Evolutionary conservation across 2,113 vertebrate genomes (phyloP), one percentile per base, ranked within the genome.

Genomic region (Ciconia maguari): DNA sequence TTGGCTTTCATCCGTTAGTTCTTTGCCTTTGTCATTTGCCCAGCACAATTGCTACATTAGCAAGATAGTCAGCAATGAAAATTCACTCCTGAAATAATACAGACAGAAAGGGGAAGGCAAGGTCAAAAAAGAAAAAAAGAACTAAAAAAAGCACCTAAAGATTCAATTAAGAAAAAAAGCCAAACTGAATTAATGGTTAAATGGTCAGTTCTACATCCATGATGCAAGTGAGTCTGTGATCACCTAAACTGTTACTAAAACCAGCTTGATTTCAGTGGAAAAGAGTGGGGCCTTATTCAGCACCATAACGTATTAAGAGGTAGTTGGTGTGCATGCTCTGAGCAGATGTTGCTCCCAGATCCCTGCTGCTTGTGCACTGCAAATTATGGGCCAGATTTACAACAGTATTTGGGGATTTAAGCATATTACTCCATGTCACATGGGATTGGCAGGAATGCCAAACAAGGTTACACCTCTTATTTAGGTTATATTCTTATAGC

Each of bases 321-420:
- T 9, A 1, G 46, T 34, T n/a, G 52, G 13, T 36, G 64, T 4
- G 34, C 62, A 34, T 1, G 0, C 42, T 21, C 71, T 2, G 66
- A 93, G 85, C 95, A 96, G 95, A 86, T 93, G 88, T n/a, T 89
- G 80, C 84, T 82, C 80, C 70, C 62, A 79, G 78, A 92, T 55
- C 89, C 36, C 64, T 41, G 46, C 70, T 52, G 77, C 38, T 79
- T 24, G 36, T 34, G 81, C 41, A 0, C 74, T 44, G 29, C 16
- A 57, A 86, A 92, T 95, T 70, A 90, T 0, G 24, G 70, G 26
- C 16, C 82, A 90, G 92, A 92, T 82, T 85, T 90, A 74, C 92
- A 87, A n/a, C 58, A 60, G 79, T 51, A 51, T 65, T 38, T 32
- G 75, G 57, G 75, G 69, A 64, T 1, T 87, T 90, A 87, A 92